Evolutionary conservation across 1,140 invertebrate species (phyloP).

Genomic region (Monochamus saltuarius): DNA sequence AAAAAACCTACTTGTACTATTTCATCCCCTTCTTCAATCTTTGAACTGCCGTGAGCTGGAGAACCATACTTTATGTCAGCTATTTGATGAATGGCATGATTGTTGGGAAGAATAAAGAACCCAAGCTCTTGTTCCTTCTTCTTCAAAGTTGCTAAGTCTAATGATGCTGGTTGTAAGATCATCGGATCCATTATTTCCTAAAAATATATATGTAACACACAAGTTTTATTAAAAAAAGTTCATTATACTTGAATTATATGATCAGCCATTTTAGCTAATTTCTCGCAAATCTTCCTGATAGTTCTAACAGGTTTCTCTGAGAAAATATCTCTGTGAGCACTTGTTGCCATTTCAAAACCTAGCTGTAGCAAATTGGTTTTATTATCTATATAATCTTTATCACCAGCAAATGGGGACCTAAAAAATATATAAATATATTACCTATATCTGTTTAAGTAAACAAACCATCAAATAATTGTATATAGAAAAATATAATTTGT

Average conservation of each 20-base stretch:
- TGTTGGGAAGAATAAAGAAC: constrained; percentile 81
- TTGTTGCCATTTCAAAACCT: constrained; percentile 82
- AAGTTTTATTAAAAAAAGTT: constrained; percentile 5
- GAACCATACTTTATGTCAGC: constrained; percentile 83
- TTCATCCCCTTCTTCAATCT: constrained; percentile 91
- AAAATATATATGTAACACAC: constrained; percentile 13
- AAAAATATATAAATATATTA: constrained; percentile 27
- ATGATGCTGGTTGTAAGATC: constrained; percentile 81
- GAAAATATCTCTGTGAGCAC: constrained; percentile 83
- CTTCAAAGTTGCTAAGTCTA: constrained; percentile 83
- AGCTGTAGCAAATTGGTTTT: constrained; percentile 73
- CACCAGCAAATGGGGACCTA: constrained; percentile 69
- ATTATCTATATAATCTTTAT: constrained; percentile 67
- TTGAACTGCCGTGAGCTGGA: constrained; percentile 80
- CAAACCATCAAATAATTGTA: no score
- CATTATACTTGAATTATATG: constrained; percentile 73
- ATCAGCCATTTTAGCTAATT: constrained; percentile 77
- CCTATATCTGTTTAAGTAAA: not conserved
- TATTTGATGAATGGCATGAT: constrained; percentile 83
- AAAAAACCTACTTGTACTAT: constrained; percentile 74
- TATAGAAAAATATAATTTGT: not conserved
- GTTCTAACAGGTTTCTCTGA: constrained; percentile 76
- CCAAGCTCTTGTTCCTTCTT: constrained; percentile 79
- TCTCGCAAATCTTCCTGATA: constrained; percentile 69
- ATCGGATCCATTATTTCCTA: constrained; percentile 81